Base-by-base conservation (phyloP, 2,888 invertebrate species). In the Clitarchus hookeri region DNA sequence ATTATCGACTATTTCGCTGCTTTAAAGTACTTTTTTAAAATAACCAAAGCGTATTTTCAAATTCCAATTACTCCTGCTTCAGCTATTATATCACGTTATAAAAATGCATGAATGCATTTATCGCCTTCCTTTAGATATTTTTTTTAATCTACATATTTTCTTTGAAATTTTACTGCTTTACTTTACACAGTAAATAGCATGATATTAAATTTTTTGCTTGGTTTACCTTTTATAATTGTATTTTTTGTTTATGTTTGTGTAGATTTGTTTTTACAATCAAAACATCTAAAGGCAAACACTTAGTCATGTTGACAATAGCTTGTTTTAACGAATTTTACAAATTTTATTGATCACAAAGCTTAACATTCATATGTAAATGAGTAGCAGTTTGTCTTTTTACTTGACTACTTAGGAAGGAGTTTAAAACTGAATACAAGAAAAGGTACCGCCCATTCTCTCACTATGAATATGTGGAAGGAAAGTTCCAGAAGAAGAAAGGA, bases 381-480 rank as follows among this genome's bases (percentile, higher is more conserved):
- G 65, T 65, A 65, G 65, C 65, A 65, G n/a, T 65, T 65, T 65
- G 65, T 65, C 65, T 65, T 65, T 65, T 65, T 65, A 65, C 85
- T 82, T 87, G 77, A 77, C 65, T n/a, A 65, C 65, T 23, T 83
- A 88, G 87, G 86, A 88, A 87, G 92, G 94, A 94, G 92, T 94
- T 94, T 93, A 94, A 95, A 93, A 95, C 95, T 91, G 96, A 96
- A 93, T 96, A 96, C 93, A 95, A 95, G 93, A 95, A 96, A 93
- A 95, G 95, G 93, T 96, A 95, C 93, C 94, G 95, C 92, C 95
- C 96, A 91, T 96, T 96, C 93, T 95, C 95, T 90, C 94, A 95
- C 91, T 96, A 96, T 93, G 95, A 96, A 92, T 96, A 94, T 92
- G 94, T 94, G 91, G 94, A 94, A 92, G 94, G 95, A 91, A 94